These are phyloP conservation scores for Enhydra lutris DNA, from an alignment of 2,113 vertebrate species.

Conservation along the genomic window DNA sequence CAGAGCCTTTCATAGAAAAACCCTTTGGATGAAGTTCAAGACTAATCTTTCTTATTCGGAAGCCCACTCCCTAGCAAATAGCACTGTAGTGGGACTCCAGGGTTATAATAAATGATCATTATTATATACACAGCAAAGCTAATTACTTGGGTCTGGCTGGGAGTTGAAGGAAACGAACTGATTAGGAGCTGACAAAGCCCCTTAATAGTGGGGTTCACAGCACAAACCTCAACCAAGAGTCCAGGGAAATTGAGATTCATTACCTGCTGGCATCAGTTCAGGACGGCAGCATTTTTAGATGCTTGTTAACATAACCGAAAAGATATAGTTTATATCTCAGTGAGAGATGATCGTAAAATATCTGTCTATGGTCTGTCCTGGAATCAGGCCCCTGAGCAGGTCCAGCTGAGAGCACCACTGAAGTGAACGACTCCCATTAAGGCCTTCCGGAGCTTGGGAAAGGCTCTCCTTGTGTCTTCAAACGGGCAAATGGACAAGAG, in stretches of 20 bases:
- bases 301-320: background rate
- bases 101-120: background rate
- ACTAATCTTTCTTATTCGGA: background rate
- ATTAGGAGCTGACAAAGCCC: slow-evolving; percentile 12
- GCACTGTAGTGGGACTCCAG: background rate
- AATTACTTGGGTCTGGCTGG: background rate
- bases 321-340: background rate
- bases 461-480: background rate
- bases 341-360: background rate
- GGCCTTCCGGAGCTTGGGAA: background rate
- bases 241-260: background rate
- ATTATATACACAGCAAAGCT: slow-evolving; percentile 1
- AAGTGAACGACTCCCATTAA: background rate
- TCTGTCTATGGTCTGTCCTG: background rate
- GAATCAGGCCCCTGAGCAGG: background rate
- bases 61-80: background rate
- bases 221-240: background rate
- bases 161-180: background rate
- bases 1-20: background rate
- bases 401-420: background rate
- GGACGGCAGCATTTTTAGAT: background rate
- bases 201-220: background rate
- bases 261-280: slow-evolving; percentile 28
- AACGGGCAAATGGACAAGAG: background rate
- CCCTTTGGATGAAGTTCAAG: background rate